Base-by-base conservation (phyloP, 2,888 invertebrate genomes). In the Xestobium rufovillosum region DNA sequence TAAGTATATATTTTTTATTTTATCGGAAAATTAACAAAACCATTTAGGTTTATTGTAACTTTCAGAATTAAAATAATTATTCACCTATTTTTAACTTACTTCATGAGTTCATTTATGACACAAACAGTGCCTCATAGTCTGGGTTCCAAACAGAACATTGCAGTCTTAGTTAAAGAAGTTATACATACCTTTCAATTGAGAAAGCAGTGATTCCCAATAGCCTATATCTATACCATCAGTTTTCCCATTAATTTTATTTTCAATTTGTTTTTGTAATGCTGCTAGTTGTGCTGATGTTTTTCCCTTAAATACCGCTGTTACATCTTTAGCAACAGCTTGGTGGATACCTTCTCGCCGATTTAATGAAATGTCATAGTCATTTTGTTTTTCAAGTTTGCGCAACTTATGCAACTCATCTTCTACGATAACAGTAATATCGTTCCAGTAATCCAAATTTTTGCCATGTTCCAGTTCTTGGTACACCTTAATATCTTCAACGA, bases 141-240 rank as follows among this genome's bases (percentile, higher is more conserved):
- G n/a, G n/a, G n/a, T n/a, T n/a, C n/a, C n/a, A n/a, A n/a, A n/a
- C n/a, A n/a, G n/a, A n/a, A n/a, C n/a, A n/a, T n/a, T n/a, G n/a
- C n/a, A n/a, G n/a, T n/a, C n/a, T n/a, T n/a, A n/a, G n/a, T n/a
- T n/a, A n/a, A n/a, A n/a, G n/a, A n/a, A n/a, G n/a, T n/a, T n/a
- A n/a, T n/a, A 13, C 32, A 42, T 63, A 78, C 78, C 79, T 70
- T 91, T 92, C 6, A 98, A 71, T 63, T 95, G 92, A n/a, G 89
- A 89, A 19, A 95, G 71, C 45, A 98, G 68, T 31, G 90, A 89
- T 70, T 98, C 97, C 97, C 97, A 98, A 67, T 96, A 98, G 29
- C 91, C 90, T 44, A 96, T 84, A 69, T 97, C 97, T 29, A 95
- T 82, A 10, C 92, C 94, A 66, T 89, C 92, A 28, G 78, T 79